phyloP scores from a whole-genome alignment of 2,888 invertebrate genomes.

The Pseudococcus viburni region DNA sequence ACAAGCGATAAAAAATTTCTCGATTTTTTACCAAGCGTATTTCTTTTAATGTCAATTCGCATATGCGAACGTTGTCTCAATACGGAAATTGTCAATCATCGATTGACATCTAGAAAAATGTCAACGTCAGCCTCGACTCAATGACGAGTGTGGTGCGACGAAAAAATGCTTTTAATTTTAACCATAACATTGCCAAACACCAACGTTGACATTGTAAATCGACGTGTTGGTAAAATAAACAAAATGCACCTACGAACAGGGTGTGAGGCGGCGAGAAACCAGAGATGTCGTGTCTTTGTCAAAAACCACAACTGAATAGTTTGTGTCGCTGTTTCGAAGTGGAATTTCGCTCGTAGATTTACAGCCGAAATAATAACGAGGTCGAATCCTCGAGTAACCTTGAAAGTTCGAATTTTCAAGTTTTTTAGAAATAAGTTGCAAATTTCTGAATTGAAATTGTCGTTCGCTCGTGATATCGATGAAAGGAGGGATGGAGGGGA shows the following conservation, averaged over 20 bases:
- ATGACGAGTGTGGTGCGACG: not conserved
- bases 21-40: not conserved
- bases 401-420: too few species aligned
- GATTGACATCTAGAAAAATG: not conserved
- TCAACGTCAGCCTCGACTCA: not conserved
- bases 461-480: too few species aligned
- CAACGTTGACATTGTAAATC: not conserved
- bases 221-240: not conserved
- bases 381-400: too few species aligned
- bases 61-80: not conserved
- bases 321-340: too few species aligned
- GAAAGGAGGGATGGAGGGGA: too few species aligned
- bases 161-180: slow-evolving; percentile 16
- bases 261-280: not conserved
- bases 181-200: not conserved
- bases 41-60: not conserved
- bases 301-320: too few species aligned
- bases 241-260: not conserved
- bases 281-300: not conserved
- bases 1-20: slow-evolving; percentile 3
- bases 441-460: too few species aligned
- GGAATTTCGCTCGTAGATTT: too few species aligned
- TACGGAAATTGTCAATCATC: slow-evolving; percentile 25
- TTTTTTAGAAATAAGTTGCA: too few species aligned
- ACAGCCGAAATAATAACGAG: too few species aligned